phyloP scores from a whole-genome alignment of 2,797 vertebrate species.

The Bradypus variegatus region DNA sequence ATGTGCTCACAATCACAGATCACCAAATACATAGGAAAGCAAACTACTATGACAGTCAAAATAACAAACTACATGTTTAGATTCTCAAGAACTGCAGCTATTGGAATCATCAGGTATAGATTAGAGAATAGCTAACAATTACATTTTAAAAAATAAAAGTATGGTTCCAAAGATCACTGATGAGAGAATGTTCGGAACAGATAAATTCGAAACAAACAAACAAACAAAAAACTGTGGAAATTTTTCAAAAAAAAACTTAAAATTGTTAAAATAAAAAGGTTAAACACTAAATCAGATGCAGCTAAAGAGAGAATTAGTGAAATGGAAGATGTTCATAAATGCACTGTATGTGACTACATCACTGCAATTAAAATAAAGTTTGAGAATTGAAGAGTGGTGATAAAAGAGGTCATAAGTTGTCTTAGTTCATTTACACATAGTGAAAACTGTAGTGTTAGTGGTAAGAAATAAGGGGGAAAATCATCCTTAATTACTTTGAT shows the following conservation, averaged over 20 bases:
- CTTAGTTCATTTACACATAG: not conserved
- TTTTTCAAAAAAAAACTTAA: slow-evolving; percentile 14
- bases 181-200: not conserved
- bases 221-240: not conserved
- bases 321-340: not conserved
- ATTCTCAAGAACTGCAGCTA: not conserved
- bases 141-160: slow-evolving; percentile 14
- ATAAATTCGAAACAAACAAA: not conserved
- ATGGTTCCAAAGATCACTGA: not conserved
- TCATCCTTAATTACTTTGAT: not conserved
- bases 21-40: not conserved
- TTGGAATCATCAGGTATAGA: not conserved
- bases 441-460: not conserved
- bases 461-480: not conserved
- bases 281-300: slow-evolving; percentile 22
- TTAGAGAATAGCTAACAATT: not conserved
- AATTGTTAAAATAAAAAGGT: slow-evolving; percentile 10
- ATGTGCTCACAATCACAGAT: not conserved
- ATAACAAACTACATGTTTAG: not conserved
- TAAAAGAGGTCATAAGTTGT: not conserved
- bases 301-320: not conserved
- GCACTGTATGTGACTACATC: not conserved
- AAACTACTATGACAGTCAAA: not conserved
- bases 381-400: not conserved
- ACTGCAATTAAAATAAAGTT: not conserved